Base-by-base conservation (phyloP, 2,797 vertebrate genomes). In the Schizopygopsis malacanthus region DNA sequence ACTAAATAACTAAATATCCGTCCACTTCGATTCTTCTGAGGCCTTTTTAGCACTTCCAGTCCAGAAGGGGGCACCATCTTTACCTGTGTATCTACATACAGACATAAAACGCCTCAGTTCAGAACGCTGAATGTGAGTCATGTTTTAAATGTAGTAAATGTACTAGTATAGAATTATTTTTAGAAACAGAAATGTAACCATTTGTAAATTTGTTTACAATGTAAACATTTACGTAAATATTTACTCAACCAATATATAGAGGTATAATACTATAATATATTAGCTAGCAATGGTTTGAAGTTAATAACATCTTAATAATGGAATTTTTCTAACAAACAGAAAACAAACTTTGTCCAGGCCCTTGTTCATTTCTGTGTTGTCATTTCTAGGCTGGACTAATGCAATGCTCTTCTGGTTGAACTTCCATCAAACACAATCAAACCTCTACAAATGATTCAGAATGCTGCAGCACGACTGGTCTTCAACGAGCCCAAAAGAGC, bases 61-160 rank as follows among this genome's bases (percentile, higher is more conserved):
- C 81, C 85, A 79, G 83, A 61, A 82, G 75, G n/a, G 43, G 87
- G 61, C 82, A 80, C 71, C 69, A 72, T 52, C 84, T 86, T 81
- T 90, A 91, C 83, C 93, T 94, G 88, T 87, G 93, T 87, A 96
- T 95, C 95, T 95, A 95, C 87, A 92, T 90, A 94, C 89, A 95
- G 89, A 93, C 88, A 95, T 83, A 92, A 70, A 79, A 84, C 6
- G 77, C 33, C 78, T 86, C 59, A 71, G 79, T 71, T 72, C 28
- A 71, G 12, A 79, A 54, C 45, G 50, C 4, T 9, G 33, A 69
- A 52, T 52, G 43, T 41, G 61, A 50, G 20, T 39, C 43, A 15
- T 71, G 28, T 67, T 69, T 37, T 16, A 65, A 33, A 65, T 33
- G n/a, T n/a, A n/a, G n/a, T n/a, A n/a, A n/a, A 1, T 16, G 5